A percentile compares a stretch with the other conserved stretches of the same genome.
Evolutionary conservation across 2,888 invertebrate species (phyloP).

Genomic region (Troides aeacus): DNA sequence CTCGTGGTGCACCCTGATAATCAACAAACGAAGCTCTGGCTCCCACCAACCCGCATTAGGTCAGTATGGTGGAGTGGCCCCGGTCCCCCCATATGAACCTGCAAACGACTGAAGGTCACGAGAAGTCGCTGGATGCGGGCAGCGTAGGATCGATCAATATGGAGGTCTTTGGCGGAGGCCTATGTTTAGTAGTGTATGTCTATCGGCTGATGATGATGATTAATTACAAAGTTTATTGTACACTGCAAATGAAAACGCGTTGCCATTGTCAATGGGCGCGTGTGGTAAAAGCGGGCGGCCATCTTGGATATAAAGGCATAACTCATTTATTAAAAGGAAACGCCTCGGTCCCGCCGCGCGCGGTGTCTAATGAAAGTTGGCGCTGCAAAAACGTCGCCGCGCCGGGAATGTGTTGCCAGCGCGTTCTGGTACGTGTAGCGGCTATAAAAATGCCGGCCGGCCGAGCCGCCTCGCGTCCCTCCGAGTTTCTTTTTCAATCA

Average conservation of each 20-base stretch:
- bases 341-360: conserved; percentile 65
- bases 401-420: conserved; percentile 76
- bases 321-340: conserved; percentile 77
- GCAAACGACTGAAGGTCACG: too few relatives aligned
- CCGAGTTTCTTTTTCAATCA: conserved; percentile 73
- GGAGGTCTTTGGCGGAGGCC: too few relatives aligned
- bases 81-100: too few relatives aligned
- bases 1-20: too few relatives aligned
- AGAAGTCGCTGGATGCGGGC: too few relatives aligned
- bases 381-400: conserved; percentile 73
- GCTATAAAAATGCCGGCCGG: conserved; percentile 75
- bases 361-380: conserved; percentile 76
- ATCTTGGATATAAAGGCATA: conserved; percentile 74
- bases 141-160: too few relatives aligned
- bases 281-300: conserved; percentile 61
- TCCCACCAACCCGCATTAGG: too few relatives aligned
- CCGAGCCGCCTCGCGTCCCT: conserved; percentile 52
- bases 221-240: conserved; percentile 26
- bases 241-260: conserved; percentile 32
- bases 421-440: conserved; percentile 74
- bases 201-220: too few relatives aligned
- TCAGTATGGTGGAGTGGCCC: too few relatives aligned
- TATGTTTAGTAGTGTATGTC: too few relatives aligned
- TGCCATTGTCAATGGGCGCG: conserved; percentile 61
- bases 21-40: too few relatives aligned